A percentile compares a stretch with the other conserved stretches of the same genome.
Conservation (phyloP, 2,797 vertebrate genomes). For the Diglossa cyanea region DNA sequence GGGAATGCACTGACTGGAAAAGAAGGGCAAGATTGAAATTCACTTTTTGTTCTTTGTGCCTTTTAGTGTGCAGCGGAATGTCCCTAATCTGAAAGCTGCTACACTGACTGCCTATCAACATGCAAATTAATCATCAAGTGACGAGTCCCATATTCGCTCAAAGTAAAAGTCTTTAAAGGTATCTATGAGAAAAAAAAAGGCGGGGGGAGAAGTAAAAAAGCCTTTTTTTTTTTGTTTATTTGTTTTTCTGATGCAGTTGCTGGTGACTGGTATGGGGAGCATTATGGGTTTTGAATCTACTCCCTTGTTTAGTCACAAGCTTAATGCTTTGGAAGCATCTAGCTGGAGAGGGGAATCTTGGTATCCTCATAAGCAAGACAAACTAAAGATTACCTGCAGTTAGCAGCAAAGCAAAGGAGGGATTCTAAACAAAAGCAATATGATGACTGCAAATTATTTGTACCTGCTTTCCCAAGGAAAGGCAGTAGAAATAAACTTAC, state of each 20-base stretch:
- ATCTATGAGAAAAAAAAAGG: neutral
- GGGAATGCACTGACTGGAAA: slow-evolving; percentile 83
- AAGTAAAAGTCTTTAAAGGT: slow-evolving; percentile 69
- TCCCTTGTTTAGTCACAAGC: neutral
- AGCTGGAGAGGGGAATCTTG: neutral
- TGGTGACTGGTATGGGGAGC: neutral
- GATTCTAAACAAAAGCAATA: neutral
- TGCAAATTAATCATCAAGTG: slow-evolving; percentile 89
- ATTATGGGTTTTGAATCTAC: neutral
- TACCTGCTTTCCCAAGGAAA: slow-evolving; percentile 20
- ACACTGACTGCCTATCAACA: slow-evolving; percentile 83
- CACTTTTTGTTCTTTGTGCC: slow-evolving; percentile 81
- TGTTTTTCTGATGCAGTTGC: neutral
- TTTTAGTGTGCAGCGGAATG: slow-evolving; percentile 97
- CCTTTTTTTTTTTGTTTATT: neutral
- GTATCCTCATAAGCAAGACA: neutral
- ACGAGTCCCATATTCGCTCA: slow-evolving; percentile 44
- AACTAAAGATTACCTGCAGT: neutral
- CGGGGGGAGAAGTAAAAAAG: fast-evolving
- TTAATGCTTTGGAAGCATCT: neutral
- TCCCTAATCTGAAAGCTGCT: slow-evolving; percentile 90
- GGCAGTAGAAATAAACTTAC: slow-evolving; percentile 8
- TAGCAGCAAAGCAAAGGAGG: neutral
- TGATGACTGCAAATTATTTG: neutral
- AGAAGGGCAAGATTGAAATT: slow-evolving; percentile 84